phyloP scores from a whole-genome alignment of 2,113 vertebrate species.

The Ivindomyrus marchei region DNA sequence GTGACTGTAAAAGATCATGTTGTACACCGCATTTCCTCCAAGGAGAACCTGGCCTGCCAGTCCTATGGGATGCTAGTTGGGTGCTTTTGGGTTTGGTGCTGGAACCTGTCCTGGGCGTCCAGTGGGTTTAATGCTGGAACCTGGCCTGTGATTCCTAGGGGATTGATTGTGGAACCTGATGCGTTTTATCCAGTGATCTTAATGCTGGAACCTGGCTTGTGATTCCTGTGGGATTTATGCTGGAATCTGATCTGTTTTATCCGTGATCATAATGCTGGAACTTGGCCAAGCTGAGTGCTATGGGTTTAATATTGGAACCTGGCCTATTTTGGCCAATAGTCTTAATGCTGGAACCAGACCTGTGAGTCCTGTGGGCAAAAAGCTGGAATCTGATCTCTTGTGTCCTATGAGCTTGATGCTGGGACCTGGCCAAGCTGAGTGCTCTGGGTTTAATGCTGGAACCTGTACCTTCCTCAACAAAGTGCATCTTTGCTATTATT shows the following conservation, averaged over 20 bases:
- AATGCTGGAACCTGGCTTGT: background rate
- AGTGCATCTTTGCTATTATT: background rate
- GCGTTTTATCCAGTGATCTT: background rate
- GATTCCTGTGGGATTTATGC: background rate
- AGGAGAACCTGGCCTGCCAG: background rate
- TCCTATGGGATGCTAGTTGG: background rate
- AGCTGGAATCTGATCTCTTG: background rate
- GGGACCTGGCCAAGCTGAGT: background rate
- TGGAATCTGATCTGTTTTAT: background rate
- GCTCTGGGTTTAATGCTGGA: background rate
- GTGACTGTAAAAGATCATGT: background rate
- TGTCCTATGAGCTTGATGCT: background rate
- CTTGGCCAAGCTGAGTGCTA: background rate
- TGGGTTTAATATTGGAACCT: background rate
- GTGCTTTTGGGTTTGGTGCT: background rate
- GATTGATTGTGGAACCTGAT: background rate
- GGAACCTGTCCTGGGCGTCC: background rate
- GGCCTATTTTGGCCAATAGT: background rate
- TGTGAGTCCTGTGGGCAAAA: background rate
- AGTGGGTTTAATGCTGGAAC: background rate
- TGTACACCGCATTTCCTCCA: background rate
- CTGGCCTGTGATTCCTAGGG: background rate
- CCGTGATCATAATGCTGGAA: background rate
- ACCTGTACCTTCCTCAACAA: background rate
- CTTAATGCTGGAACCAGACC: constrained; percentile 36